Conservation (phyloP, 2,797 vertebrate genomes). For the Gadopsis marmoratus region DNA sequence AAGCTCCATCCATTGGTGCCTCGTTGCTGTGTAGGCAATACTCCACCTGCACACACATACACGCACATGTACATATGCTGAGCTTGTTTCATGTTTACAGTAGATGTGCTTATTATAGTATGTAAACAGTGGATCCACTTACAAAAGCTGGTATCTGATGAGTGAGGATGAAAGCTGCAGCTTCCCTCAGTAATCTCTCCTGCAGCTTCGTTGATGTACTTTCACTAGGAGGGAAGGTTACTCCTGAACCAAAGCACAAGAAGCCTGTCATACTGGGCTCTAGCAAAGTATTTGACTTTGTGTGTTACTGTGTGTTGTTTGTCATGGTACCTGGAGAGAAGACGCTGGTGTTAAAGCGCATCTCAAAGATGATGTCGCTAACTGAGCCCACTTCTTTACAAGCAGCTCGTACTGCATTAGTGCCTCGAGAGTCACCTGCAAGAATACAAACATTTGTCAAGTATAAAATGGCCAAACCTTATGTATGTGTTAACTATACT, state of each 20-base stretch:
- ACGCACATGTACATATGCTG: background rate
- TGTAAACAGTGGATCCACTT: conserved; percentile 54
- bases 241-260: conserved; percentile 73
- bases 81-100: conserved; percentile 12
- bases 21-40: conserved; percentile 78
- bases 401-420: conserved; percentile 80
- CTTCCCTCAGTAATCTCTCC: conserved; percentile 84
- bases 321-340: conserved; percentile 83
- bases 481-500: background rate
- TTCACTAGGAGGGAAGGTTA: conserved; percentile 82
- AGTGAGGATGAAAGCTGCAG: conserved; percentile 83
- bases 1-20: conserved; percentile 85
- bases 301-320: background rate
- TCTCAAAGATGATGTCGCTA: conserved; percentile 88
- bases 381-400: conserved; percentile 87
- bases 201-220: conserved; percentile 75
- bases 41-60: conserved; percentile 77
- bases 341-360: conserved; percentile 87
- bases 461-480: background rate
- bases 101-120: background rate
- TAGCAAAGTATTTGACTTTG: background rate
- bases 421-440: conserved; percentile 81
- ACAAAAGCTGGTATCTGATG: conserved; percentile 88
- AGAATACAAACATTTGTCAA: conserved; percentile 9
- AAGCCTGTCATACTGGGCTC: background rate